Conservation (phyloP, 2,888 invertebrate genomes). For the Zhuqinia jingwanae region DNA sequence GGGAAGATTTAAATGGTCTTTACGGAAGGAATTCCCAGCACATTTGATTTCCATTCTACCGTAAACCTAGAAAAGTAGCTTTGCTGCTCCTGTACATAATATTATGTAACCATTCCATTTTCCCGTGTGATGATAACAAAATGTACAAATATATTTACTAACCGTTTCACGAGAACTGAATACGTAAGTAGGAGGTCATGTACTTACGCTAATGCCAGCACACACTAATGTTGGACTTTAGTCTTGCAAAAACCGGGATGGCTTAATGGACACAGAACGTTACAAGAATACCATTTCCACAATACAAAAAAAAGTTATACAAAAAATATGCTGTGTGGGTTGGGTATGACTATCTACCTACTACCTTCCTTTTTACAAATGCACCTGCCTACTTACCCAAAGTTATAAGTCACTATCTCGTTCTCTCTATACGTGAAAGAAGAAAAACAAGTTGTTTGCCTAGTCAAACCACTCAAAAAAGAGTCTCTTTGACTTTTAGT, state of each 20-base stretch:
- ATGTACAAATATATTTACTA: conserved; percentile 27
- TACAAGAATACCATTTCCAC: conserved; percentile 1
- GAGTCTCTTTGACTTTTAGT: conserved; percentile 16
- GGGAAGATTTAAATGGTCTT: conserved; percentile 46
- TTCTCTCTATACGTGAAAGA: background rate
- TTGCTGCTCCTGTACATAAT: background rate
- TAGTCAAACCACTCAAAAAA: conserved; percentile 34
- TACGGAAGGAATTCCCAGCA: conserved; percentile 14
- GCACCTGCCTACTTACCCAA: too few species aligned
- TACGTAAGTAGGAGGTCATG: conserved; percentile 17
- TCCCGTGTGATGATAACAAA: conserved; percentile 3
- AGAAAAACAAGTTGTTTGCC: background rate
- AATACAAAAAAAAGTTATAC: background rate
- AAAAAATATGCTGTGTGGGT: too few species aligned
- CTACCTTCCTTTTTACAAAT: too few species aligned
- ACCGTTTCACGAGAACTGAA: conserved; percentile 23
- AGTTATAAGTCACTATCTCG: too few species aligned
- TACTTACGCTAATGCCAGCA: background rate
- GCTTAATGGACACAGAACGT: background rate
- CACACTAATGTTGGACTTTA: background rate
- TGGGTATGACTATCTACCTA: too few species aligned
- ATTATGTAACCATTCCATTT: conserved; percentile 1
- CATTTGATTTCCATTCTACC: conserved; percentile 42
- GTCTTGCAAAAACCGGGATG: background rate
- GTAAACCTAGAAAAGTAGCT: background rate